A percentile compares a stretch with the other conserved stretches of the same genome.
phyloP scores from a whole-genome alignment of 2,888 invertebrate species.

The Andrena marginata region DNA sequence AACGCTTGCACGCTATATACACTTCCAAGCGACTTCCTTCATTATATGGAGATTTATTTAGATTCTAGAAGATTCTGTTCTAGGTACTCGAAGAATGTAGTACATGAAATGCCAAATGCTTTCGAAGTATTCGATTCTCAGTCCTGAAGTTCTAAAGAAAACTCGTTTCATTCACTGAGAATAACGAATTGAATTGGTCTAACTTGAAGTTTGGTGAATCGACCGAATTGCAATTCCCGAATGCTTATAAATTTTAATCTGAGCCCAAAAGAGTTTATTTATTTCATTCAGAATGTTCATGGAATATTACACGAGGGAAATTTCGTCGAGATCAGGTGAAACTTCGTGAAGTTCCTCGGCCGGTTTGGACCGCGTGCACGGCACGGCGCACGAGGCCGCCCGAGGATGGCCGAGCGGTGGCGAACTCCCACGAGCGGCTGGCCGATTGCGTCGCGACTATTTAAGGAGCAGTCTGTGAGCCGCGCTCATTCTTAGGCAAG shows the following conservation, averaged over 20 bases:
- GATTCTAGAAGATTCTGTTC: not conserved
- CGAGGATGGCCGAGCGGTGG: constrained; percentile 13
- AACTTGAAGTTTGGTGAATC: too few species aligned
- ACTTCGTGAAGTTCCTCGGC: constrained; percentile 34
- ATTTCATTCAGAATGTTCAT: too few species aligned
- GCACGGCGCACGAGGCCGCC: not conserved
- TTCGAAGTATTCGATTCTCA: not conserved
- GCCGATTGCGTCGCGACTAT: constrained; percentile 75
- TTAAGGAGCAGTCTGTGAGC: constrained; percentile 81
- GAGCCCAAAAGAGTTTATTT: too few species aligned
- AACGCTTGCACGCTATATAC: constrained; percentile 13
- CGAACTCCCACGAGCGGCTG: constrained; percentile 53
- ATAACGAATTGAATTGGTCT: too few species aligned
- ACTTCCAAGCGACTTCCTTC: constrained; percentile 6
- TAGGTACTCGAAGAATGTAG: not conserved
- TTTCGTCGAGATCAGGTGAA: constrained; percentile 27
- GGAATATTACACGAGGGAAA: not conserved
- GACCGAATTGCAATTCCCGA: too few species aligned
- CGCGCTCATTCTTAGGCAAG: constrained; percentile 80
- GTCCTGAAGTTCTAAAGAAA: too few species aligned
- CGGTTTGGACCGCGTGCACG: constrained; percentile 54
- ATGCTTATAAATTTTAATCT: too few species aligned
- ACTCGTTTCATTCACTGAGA: too few species aligned
- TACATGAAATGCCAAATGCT: not conserved
- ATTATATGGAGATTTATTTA: not conserved